Evolutionary conservation across 2,888 invertebrate genomes (phyloP), one percentile per base, ranked within the genome.

Genomic region (Spodoptera littoralis): DNA sequence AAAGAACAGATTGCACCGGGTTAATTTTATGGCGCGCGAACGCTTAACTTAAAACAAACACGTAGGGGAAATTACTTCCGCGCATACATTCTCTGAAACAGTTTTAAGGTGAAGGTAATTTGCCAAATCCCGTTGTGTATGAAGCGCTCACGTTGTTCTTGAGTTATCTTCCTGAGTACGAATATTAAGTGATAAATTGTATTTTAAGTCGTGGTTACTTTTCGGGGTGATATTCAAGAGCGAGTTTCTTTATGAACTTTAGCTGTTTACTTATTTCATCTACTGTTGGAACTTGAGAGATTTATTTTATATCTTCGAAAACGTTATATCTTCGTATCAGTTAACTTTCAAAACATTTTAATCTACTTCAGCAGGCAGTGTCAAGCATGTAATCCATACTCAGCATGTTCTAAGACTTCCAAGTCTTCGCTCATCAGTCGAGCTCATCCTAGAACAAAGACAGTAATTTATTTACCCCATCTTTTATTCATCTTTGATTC

Each of bases 21-120:
- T 88, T 90, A 88, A 90, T 89, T 89, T 88, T 86, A 90, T 85
- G 82, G 86, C 82, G 76, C 82, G 77, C 81, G 81, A 83, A 85
- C 85, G 85, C 76, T 89, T 87, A 88, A 87, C 84, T 84, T 88
- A 82, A 87, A 87, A 87, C 87, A 90, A 91, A 89, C 89, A 90
- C 90, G 90, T 91, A 88, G 84, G 80, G 71, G 76, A 82, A 89
- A 89, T 89, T 85, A 89, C 88, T 88, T 88, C 84, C 86, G 81
- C 69, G 83, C 82, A 87, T 86, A 88, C 82, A 87, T 88, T 89
- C 84, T 86, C 82, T 76, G 82, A 77, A 86, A 83, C 84, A 82
- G 84, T 86, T 88, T 88, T 86, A 86, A 87, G 85, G 86, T 84
- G 84, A 83, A 84, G 84, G 83, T 89, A 89, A 89, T 89, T 89